Evolutionary conservation across 2,113 vertebrate genomes (phyloP).

Genomic region (Gasterosteus aculeatus): DNA sequence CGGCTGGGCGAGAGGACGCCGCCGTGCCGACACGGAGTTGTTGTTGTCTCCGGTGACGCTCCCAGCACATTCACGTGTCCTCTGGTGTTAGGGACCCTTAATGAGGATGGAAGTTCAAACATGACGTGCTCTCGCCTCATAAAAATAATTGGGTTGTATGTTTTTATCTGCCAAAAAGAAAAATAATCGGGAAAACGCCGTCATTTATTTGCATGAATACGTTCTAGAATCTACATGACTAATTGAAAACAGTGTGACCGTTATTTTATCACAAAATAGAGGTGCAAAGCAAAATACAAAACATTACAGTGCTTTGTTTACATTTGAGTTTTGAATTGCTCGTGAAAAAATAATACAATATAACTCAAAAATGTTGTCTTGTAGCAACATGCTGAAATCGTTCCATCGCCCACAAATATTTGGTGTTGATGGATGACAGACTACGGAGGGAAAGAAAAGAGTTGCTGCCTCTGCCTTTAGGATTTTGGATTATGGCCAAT

Average conservation of each 20-base stretch:
- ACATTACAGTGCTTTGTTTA: not conserved
- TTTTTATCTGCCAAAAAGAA: slow-evolving; percentile 56
- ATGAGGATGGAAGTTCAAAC: slow-evolving; percentile 76
- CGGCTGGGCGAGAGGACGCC: slow-evolving; percentile 87
- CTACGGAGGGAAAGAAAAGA: not conserved
- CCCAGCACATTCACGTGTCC: slow-evolving; percentile 74
- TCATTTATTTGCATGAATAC: slow-evolving; percentile 54
- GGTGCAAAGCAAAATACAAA: not conserved
- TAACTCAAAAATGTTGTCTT: not conserved
- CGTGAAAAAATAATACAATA: not conserved
- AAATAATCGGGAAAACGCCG: slow-evolving; percentile 49
- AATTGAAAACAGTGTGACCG: slow-evolving; percentile 1
- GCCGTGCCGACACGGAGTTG: slow-evolving; percentile 81
- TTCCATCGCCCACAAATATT: not conserved
- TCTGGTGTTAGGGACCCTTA: slow-evolving; percentile 75
- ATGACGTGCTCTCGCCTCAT: slow-evolving; percentile 69
- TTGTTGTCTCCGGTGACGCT: slow-evolving; percentile 86
- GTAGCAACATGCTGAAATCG: not conserved
- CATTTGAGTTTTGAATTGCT: not conserved
- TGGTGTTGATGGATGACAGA: not conserved
- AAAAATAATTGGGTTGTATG: slow-evolving; percentile 72
- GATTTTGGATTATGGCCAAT: not conserved
- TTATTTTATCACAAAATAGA: slow-evolving; percentile 23
- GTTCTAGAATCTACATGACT: slow-evolving; percentile 21
- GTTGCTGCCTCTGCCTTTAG: not conserved